Percentiles rank a stretch among this genome's conserved stretches.
These are phyloP conservation scores for Entomobrya multifasciata DNA, from an alignment of 2,888 invertebrate species.

Conservation along the genomic window DNA sequence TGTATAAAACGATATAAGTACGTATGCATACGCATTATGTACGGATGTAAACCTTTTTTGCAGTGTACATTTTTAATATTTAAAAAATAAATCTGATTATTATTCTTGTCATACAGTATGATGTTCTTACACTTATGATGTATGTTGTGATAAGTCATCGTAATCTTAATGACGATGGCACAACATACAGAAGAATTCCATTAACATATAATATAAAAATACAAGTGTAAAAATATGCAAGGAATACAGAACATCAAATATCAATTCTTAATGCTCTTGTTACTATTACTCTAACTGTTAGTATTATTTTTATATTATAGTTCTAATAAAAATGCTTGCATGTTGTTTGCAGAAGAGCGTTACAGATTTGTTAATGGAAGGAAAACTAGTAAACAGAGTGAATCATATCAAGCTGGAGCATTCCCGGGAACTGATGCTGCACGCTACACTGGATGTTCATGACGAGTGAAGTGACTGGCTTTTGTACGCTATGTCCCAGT, in stretches of 20 bases:
- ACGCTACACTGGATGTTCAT: constrained; percentile 21
- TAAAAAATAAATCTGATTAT: no score
- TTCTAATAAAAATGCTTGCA: constrained; percentile 46
- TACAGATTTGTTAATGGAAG: constrained; percentile 38
- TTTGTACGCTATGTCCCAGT: not conserved
- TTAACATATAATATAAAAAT: no score
- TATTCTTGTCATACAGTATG: not conserved
- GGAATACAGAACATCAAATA: not conserved
- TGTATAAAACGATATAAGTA: not conserved
- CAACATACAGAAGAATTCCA: no score
- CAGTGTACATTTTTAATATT: no score
- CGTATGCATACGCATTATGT: constrained; percentile 16
- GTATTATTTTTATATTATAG: not conserved
- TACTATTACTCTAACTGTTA: not conserved
- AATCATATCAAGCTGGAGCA: constrained; percentile 35
- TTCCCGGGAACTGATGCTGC: constrained; percentile 53
- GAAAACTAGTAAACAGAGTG: not conserved
- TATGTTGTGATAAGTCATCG: constrained; percentile 24
- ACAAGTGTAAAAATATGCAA: no score
- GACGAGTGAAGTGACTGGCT: constrained; percentile 1
- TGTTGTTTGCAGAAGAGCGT: constrained; percentile 33
- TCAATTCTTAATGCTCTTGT: not conserved
- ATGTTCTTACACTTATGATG: constrained; percentile 11
- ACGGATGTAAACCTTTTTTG: no score
- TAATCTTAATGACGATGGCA: not conserved